These are phyloP conservation scores for Anisognathus igniventris DNA, from an alignment of 2,797 vertebrate genomes.

Conservation along the genomic window DNA sequence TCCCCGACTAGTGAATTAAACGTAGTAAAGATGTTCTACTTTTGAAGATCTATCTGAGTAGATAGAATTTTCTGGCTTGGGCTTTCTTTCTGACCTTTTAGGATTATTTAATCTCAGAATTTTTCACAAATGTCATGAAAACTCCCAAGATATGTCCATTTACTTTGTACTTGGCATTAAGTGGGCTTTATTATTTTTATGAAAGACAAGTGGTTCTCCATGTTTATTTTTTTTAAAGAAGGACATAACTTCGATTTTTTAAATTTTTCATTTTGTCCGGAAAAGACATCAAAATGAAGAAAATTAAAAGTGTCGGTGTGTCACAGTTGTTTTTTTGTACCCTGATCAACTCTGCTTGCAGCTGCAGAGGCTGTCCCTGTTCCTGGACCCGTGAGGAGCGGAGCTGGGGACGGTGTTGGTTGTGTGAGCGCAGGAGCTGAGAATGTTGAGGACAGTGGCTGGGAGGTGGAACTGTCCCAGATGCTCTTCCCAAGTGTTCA, in stretches of 20 bases:
- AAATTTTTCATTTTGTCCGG: not conserved
- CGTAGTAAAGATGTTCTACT: not conserved
- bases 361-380: not conserved
- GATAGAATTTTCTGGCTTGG: not conserved
- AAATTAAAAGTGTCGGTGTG: not conserved
- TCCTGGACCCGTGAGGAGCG: accelerated
- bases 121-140: not conserved
- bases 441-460: not conserved
- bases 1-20: not conserved
- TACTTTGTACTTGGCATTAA: not conserved
- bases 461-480: not conserved
- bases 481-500: not conserved
- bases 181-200: not conserved
- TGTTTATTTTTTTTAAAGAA: not conserved
- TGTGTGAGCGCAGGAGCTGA: accelerated
- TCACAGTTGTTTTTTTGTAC: not conserved
- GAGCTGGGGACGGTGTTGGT: not conserved
- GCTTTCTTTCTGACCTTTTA: not conserved
- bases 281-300: not conserved
- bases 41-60: not conserved
- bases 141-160: not conserved
- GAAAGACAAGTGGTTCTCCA: not conserved
- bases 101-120: not conserved
- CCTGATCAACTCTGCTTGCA: not conserved
- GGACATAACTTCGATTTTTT: accelerated